A percentile compares a stretch with the other conserved stretches of the same genome.
phyloP scores from a whole-genome alignment of 2,888 invertebrate species.

The Stenotaenia linearis region DNA sequence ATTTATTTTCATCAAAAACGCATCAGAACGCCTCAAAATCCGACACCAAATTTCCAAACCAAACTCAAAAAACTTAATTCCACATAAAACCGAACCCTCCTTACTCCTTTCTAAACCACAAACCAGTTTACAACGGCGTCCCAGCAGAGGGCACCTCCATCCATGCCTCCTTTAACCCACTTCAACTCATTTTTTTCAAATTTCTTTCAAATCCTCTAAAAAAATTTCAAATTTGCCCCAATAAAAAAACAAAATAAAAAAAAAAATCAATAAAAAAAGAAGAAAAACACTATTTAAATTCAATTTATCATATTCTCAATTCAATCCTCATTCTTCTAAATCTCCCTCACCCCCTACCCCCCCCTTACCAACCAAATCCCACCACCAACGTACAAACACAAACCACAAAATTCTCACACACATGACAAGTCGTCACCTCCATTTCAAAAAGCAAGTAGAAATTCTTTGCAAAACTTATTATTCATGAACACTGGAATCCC shows the following conservation, averaged over 20 bases:
- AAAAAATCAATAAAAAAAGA: not conserved
- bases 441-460: not conserved
- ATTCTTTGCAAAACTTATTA: not conserved
- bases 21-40: not conserved
- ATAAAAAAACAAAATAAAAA: not conserved
- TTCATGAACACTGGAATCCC: constrained; percentile 2
- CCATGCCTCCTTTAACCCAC: not conserved
- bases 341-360: not conserved
- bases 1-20: no score
- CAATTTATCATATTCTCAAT: not conserved
- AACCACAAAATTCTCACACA: not conserved
- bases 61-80: not conserved
- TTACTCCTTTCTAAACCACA: not conserved
- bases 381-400: no score
- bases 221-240: not conserved
- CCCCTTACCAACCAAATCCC: no score
- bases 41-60: not conserved
- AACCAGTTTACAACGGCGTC: not conserved
- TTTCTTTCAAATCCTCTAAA: not conserved
- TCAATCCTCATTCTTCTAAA: not conserved
- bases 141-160: not conserved
- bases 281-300: not conserved
- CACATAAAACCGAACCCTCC: not conserved
- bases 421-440: not conserved
- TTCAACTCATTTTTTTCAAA: not conserved